phyloP scores from a whole-genome alignment of 2,113 vertebrate genomes.

The Leptobrachium ailaonicum region DNA sequence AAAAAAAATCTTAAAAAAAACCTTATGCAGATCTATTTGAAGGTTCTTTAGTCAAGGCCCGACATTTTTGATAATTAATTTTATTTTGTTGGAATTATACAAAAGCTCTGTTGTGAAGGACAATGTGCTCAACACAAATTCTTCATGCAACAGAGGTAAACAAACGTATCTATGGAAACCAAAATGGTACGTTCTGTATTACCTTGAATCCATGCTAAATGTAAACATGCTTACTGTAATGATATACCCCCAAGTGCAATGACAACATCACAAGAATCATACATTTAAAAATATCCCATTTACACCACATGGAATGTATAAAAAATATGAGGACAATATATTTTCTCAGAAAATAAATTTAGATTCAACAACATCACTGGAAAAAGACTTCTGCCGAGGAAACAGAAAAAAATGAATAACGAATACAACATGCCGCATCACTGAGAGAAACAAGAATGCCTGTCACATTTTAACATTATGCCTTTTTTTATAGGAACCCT shows the following conservation, averaged over 20 bases:
- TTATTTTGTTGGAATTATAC: constrained; percentile 24
- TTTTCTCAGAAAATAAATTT: background rate
- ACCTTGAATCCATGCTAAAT: constrained; percentile 54
- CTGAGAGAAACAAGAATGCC: no score
- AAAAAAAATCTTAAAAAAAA: no score
- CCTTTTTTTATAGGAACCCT: no score
- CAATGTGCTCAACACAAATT: constrained; percentile 20
- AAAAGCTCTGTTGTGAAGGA: constrained; percentile 16
- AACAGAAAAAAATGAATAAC: no score
- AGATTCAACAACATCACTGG: background rate
- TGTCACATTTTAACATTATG: no score
- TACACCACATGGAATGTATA: background rate
- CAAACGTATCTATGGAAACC: constrained; percentile 54
- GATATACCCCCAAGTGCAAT: constrained; percentile 37
- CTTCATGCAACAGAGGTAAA: constrained; percentile 48
- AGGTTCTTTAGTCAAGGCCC: constrained; percentile 3
- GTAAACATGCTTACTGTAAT: constrained; percentile 51
- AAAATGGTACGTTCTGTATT: constrained; percentile 34
- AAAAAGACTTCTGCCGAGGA: background rate
- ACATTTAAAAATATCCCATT: constrained; percentile 26
- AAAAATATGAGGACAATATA: background rate
- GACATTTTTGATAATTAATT: constrained; percentile 26
- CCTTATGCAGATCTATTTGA: background rate
- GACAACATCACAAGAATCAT: constrained; percentile 34
- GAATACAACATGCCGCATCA: no score